Conservation (phyloP, 2,113 vertebrate genomes). For the Caretta caretta region DNA sequence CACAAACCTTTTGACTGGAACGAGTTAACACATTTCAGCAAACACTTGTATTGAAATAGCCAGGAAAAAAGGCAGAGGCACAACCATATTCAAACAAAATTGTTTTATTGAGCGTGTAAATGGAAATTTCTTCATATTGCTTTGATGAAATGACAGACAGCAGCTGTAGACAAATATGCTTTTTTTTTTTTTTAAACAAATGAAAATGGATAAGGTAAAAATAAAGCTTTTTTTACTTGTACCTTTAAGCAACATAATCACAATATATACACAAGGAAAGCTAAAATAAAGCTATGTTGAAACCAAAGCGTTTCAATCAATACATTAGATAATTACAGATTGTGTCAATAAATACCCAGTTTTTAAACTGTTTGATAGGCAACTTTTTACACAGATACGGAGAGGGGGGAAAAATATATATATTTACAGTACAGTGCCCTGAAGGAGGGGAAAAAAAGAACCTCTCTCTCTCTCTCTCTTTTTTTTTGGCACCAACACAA, state of each 20-base stretch:
- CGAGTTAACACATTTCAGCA: not conserved
- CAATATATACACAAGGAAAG: conserved; percentile 90
- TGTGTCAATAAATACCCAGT: conserved; percentile 91
- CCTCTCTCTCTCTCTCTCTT: not conserved
- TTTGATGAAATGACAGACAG: conserved; percentile 90
- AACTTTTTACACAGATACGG: conserved; percentile 81
- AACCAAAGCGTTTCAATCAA: conserved; percentile 80
- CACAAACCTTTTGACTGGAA: not conserved
- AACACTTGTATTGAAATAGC: not conserved
- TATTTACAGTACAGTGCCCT: conserved; percentile 82
- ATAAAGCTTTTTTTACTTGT: conserved; percentile 83
- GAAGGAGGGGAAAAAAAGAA: conserved; percentile 22
- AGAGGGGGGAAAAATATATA: conserved; percentile 51
- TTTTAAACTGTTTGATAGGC: conserved; percentile 86
- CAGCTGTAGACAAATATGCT: conserved; percentile 83
- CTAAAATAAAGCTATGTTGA: conserved; percentile 88
- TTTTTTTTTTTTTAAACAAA: conserved; percentile 78
- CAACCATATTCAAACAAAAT: conserved; percentile 37
- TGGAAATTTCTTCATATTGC: conserved; percentile 93
- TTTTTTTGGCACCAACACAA: conserved; percentile 71
- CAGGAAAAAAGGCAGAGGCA: not conserved
- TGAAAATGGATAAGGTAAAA: conserved; percentile 81
- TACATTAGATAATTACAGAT: conserved; percentile 87
- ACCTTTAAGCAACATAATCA: conserved; percentile 86
- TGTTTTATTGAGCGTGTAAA: conserved; percentile 89